phyloP scores from a whole-genome alignment of 2,113 vertebrate genomes.

The Phoenicopterus ruber region DNA sequence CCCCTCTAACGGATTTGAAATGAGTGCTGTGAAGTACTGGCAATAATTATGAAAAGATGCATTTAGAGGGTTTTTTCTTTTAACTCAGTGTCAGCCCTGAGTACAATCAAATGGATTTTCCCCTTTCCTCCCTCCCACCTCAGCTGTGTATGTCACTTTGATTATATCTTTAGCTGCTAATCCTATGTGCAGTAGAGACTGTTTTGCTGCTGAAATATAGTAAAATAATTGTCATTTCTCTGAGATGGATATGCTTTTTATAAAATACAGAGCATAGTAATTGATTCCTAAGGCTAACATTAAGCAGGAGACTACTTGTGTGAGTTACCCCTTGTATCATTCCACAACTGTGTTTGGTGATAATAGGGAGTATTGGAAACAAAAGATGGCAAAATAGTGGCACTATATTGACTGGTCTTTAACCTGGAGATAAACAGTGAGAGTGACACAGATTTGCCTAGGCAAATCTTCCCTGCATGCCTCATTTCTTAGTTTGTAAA shows the following conservation, averaged over 20 bases:
- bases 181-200: neutral
- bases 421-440: neutral
- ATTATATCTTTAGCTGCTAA: neutral
- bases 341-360: neutral
- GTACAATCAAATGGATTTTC: neutral
- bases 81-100: neutral
- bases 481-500: neutral
- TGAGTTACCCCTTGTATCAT: neutral
- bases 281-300: neutral
- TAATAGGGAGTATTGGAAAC: neutral
- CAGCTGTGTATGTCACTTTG: neutral
- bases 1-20: neutral
- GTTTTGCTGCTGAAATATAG: neutral
- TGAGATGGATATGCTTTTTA: neutral
- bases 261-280: neutral
- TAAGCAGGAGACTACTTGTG: neutral
- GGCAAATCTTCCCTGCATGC: fast-evolving
- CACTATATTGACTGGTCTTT: neutral
- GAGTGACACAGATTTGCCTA: neutral
- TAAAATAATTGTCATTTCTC: neutral
- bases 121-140: neutral
- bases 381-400: neutral
- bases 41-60: neutral
- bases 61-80: neutral
- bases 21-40: neutral